These are phyloP conservation scores for Apotomis capreana DNA, from an alignment of 2,888 invertebrate species.

Conservation along the genomic window DNA sequence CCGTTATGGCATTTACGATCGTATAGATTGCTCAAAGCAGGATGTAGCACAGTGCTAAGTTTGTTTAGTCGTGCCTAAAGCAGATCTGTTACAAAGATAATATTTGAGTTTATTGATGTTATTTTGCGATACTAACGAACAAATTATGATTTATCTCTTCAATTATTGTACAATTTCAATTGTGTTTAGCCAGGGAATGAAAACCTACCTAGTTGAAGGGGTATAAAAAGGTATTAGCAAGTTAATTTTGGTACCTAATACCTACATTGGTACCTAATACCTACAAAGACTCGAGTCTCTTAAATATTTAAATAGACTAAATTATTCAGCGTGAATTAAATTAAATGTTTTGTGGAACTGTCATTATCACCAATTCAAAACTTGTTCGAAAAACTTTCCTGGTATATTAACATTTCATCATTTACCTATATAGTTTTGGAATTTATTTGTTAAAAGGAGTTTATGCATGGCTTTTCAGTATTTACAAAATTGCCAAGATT, in stretches of 20 bases:
- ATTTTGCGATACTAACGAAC: conserved; percentile 21
- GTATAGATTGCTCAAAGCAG: conserved; percentile 37
- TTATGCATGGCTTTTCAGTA: no score
- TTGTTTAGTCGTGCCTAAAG: conserved; percentile 51
- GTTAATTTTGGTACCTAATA: no score
- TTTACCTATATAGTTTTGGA: not conserved
- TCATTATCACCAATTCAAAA: not conserved
- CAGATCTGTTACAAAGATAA: conserved; percentile 7
- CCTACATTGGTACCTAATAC: no score
- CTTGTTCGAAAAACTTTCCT: no score
- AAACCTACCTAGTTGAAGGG: not conserved
- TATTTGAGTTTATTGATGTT: conserved; percentile 12
- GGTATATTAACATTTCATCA: not conserved
- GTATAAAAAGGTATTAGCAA: no score
- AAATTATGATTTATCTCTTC: conserved; percentile 24
- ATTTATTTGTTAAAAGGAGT: no score
- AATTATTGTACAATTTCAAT: conserved; percentile 11
- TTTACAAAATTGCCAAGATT: no score
- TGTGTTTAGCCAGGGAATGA: not conserved
- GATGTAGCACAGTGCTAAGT: conserved; percentile 55
- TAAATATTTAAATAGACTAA: not conserved
- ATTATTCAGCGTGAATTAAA: not conserved
- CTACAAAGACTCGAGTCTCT: no score
- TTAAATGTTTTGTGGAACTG: no score
- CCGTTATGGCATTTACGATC: conserved; percentile 62